Conservation (phyloP, 2,888 invertebrate genomes). For the Piscicola geometra region DNA sequence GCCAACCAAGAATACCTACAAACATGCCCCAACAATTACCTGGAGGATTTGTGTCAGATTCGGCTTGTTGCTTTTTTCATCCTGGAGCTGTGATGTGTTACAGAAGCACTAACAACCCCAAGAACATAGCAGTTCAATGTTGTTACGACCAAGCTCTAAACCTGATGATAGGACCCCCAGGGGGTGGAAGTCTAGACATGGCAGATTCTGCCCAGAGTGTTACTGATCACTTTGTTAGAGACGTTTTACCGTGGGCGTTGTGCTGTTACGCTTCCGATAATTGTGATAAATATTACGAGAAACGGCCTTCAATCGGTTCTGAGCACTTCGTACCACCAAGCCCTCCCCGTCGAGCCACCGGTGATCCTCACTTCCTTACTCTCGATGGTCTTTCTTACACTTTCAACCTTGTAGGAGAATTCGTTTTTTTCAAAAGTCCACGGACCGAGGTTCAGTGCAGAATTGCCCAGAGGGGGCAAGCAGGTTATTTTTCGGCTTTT, state of each 20-base stretch:
- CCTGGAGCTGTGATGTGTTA: constrained; percentile 26
- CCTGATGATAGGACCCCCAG: constrained; percentile 28
- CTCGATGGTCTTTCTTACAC: constrained; percentile 19
- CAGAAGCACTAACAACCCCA: constrained; percentile 30
- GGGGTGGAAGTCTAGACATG: constrained; percentile 29
- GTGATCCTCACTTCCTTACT: constrained; percentile 36
- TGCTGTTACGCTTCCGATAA: constrained; percentile 8
- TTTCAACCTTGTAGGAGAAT: constrained; percentile 36
- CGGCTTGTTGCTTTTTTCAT: constrained; percentile 18
- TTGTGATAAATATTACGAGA: constrained; percentile 35
- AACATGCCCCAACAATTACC: constrained; percentile 14
- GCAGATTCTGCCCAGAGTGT: constrained; percentile 9
- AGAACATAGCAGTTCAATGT: constrained; percentile 13
- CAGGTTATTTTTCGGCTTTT: constrained; percentile 32
- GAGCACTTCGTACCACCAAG: constrained; percentile 22
- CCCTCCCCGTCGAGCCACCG: not conserved
- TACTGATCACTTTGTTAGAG: constrained; percentile 10
- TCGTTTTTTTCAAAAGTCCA: constrained; percentile 22
- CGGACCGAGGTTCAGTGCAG: constrained; percentile 15
- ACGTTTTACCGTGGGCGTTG: constrained; percentile 25
- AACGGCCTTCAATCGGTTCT: constrained; percentile 33
- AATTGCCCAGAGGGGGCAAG: constrained; percentile 25
- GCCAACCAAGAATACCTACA: constrained; percentile 13
- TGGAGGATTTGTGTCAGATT: constrained; percentile 23
- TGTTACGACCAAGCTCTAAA: constrained; percentile 26